Percentiles rank a stretch among this genome's conserved stretches.
These are phyloP conservation scores for Biston betularia DNA, from an alignment of 2,888 invertebrate species.

Conservation along the genomic window DNA sequence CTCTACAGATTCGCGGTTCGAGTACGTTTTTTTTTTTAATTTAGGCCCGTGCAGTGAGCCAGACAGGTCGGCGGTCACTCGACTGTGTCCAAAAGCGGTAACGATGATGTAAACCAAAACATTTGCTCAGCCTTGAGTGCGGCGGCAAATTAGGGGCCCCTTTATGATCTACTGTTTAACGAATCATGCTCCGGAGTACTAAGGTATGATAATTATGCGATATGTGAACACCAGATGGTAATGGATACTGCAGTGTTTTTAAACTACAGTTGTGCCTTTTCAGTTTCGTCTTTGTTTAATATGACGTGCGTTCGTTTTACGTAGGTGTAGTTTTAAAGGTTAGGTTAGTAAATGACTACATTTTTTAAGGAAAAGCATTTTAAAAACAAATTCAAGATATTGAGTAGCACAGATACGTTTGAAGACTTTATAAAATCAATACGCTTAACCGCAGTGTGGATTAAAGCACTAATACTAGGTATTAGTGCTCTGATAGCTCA, in stretches of 20 bases:
- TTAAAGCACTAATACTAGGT: no score
- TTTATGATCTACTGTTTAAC: slow-evolving; percentile 53
- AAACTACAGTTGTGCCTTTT: background rate
- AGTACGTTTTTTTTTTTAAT: slow-evolving; percentile 20
- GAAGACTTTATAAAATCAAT: no score
- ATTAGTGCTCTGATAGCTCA: no score
- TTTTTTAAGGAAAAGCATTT: background rate
- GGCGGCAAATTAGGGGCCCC: slow-evolving; percentile 54
- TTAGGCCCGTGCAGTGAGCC: slow-evolving; percentile 27
- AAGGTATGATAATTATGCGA: no score
- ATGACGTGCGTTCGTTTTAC: background rate
- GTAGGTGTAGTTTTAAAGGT: background rate
- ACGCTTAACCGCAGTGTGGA: no score
- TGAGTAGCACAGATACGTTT: no score
- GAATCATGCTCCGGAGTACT: slow-evolving; percentile 33
- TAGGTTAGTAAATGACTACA: no score
- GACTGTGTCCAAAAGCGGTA: slow-evolving; percentile 61
- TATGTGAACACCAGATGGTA: slow-evolving; percentile 23
- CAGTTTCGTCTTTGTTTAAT: background rate
- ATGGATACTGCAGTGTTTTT: slow-evolving; percentile 23
- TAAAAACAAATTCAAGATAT: no score
- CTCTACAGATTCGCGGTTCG: slow-evolving; percentile 1
- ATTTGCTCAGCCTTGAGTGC: slow-evolving; percentile 64
- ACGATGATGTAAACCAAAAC: slow-evolving; percentile 68
- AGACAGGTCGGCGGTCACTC: slow-evolving; percentile 56